Evolutionary conservation across 2,888 invertebrate genomes (phyloP).

Genomic region (Heliconius charithonia): DNA sequence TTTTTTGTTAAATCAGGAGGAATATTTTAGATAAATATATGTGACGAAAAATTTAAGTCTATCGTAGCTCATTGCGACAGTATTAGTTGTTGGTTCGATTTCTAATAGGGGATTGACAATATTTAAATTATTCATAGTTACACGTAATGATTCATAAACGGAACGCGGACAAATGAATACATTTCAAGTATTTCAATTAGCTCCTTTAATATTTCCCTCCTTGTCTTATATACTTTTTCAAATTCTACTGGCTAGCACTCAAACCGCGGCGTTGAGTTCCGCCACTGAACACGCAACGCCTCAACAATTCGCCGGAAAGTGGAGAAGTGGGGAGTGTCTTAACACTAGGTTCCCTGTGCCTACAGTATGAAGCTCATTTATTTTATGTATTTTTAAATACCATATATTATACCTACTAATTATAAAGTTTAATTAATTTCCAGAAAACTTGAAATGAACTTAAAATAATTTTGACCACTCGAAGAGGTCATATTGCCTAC

Average conservation of each 20-base stretch:
- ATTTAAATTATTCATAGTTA: neutral
- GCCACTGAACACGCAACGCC: too few species aligned
- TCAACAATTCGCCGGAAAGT: too few species aligned
- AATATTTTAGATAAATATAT: neutral
- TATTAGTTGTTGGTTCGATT: neutral
- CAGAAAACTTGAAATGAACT: neutral
- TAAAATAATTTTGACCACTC: conserved; percentile 22
- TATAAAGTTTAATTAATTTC: neutral
- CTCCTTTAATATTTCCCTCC: too few species aligned
- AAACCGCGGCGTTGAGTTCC: too few species aligned
- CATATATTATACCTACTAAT: neutral
- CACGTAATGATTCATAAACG: neutral
- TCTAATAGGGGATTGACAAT: neutral
- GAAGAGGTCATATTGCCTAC: conserved; percentile 18
- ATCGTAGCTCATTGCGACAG: neutral
- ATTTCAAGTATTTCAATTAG: too few species aligned
- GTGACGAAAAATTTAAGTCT: neutral
- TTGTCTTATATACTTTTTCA: too few species aligned
- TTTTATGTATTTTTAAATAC: too few species aligned
- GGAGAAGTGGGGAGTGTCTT: too few species aligned
- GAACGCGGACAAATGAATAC: neutral
- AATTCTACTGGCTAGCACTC: too few species aligned
- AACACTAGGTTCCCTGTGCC: too few species aligned
- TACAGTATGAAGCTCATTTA: too few species aligned
- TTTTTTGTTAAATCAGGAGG: neutral